Conservation (phyloP, 2,797 vertebrate species). For the Molothrus aeneus region DNA sequence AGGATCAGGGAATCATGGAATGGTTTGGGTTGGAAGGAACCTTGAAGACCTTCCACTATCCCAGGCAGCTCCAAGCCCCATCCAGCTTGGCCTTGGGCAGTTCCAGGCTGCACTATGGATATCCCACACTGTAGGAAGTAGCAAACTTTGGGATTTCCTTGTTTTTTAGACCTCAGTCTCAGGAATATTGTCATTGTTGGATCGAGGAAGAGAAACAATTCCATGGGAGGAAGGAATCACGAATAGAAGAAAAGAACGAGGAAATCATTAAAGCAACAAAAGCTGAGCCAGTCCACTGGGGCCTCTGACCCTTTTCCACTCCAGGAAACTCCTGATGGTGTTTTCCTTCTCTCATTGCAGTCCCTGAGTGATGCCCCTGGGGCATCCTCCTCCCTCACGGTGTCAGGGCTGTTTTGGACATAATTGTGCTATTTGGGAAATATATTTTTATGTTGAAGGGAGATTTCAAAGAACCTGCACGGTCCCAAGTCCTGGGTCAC, state of each 20-base stretch:
- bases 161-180: background rate
- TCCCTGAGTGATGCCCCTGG: background rate
- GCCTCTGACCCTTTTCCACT: background rate
- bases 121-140: background rate
- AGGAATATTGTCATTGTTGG: background rate
- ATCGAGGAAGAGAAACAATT: background rate
- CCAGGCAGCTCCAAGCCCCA: background rate
- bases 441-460: background rate
- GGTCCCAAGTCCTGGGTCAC: background rate
- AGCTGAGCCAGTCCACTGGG: rapidly evolving
- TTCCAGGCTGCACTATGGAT: rapidly evolving
- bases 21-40: background rate
- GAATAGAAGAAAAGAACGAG: background rate
- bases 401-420: background rate
- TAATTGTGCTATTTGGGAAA: rapidly evolving
- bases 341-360: background rate
- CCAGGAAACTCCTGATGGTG: background rate
- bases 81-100: background rate
- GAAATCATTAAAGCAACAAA: background rate
- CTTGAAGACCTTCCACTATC: background rate
- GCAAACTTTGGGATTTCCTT: background rate
- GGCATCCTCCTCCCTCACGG: rapidly evolving
- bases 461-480: rapidly evolving
- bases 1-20: rapidly evolving
- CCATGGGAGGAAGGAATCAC: rapidly evolving